phyloP scores from a whole-genome alignment of 2,113 vertebrate species.

The Isichthys henryi region DNA sequence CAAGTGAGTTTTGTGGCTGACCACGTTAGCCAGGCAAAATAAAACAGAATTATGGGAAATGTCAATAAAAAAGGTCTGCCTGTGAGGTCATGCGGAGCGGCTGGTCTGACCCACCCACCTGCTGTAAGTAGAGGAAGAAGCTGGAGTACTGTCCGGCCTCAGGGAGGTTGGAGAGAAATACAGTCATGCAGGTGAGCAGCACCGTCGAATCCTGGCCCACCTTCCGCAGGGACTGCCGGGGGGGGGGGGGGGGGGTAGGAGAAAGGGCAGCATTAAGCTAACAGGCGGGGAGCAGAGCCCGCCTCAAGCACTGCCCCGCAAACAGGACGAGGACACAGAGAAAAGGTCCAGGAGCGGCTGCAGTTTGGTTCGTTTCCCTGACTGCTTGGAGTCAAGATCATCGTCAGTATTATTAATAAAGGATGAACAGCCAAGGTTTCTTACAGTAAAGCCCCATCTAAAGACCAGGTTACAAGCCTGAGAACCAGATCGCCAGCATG shows the following conservation, averaged over 20 bases:
- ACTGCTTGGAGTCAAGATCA: neutral
- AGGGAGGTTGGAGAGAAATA: constrained; percentile 79
- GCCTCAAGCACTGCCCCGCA: neutral
- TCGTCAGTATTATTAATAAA: neutral
- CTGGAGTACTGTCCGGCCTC: constrained; percentile 84
- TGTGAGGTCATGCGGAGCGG: neutral
- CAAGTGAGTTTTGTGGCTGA: neutral
- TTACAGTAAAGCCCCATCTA: neutral
- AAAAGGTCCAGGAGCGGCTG: neutral
- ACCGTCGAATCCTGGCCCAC: constrained; percentile 80
- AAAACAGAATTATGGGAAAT: neutral
- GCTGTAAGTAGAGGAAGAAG: constrained; percentile 82
- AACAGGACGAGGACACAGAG: neutral
- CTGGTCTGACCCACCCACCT: constrained; percentile 52
- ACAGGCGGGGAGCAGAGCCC: neutral
- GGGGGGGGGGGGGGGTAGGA: neutral
- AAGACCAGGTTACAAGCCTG: neutral
- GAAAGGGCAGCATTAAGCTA: neutral
- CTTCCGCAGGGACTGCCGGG: constrained; percentile 70
- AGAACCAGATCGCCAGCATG: neutral
- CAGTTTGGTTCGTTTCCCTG: neutral
- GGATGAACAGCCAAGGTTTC: neutral
- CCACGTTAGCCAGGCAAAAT: neutral
- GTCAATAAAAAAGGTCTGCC: neutral
- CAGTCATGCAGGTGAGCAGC: constrained; percentile 83